A percentile compares a stretch with the other conserved stretches of the same genome.
Conservation (phyloP, 2,888 invertebrate species). For the Pachymerium ferrugineum region DNA sequence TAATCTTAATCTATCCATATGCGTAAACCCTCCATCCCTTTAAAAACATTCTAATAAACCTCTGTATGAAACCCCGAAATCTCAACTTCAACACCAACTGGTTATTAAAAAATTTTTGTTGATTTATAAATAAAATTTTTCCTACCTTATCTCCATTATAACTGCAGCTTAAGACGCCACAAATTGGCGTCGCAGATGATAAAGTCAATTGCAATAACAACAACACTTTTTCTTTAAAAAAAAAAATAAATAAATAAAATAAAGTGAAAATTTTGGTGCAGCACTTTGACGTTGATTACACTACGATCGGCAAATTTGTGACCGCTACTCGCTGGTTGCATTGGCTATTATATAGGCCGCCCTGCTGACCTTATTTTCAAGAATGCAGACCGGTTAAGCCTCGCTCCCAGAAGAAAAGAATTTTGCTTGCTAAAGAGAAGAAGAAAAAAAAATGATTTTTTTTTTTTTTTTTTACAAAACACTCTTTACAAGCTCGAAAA, state of each 20-base stretch:
- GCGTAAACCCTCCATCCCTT: no score
- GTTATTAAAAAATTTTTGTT: no score
- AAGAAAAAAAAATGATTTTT: no score
- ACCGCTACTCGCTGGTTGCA: slow-evolving; percentile 32
- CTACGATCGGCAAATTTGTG: slow-evolving; percentile 32
- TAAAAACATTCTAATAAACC: no score
- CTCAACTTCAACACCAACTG: no score
- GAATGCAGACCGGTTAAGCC: slow-evolving; percentile 14
- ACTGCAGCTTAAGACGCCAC: background rate
- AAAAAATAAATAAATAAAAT: no score
- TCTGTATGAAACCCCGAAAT: no score
- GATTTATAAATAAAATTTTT: background rate
- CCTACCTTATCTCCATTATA: background rate
- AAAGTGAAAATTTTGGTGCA: no score
- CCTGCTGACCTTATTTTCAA: slow-evolving; percentile 33
- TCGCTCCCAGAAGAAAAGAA: slow-evolving; percentile 5
- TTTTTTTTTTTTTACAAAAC: no score
- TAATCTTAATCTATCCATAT: background rate
- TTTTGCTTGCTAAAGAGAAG: no score
- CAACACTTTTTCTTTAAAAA: no score
- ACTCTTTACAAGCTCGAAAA: background rate
- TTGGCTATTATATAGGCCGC: slow-evolving; percentile 30
- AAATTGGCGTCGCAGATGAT: background rate
- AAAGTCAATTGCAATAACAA: background rate
- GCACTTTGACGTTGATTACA: no score